phyloP scores from a whole-genome alignment of 23 tunicate genomes.

The Corella eumyota region DNA sequence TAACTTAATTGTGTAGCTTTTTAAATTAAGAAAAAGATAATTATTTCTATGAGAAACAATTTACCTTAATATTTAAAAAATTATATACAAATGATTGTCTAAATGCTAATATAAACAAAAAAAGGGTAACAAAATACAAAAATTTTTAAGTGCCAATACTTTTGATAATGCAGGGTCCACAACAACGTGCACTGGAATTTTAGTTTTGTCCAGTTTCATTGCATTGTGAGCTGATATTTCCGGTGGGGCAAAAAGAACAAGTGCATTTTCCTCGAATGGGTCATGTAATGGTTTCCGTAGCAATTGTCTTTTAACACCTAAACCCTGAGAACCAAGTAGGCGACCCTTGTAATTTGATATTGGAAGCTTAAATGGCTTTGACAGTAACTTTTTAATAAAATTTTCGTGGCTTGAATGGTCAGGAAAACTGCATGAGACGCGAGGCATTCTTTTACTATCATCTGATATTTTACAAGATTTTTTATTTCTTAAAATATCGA shows the following conservation, averaged over 20 bases:
- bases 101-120: too few species aligned
- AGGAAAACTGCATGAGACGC: slow-evolving; percentile 4
- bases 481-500: too few species aligned
- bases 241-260: slow-evolving; percentile 78
- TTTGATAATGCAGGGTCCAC: slow-evolving; percentile 86
- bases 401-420: slow-evolving; percentile 42
- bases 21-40: too few species aligned
- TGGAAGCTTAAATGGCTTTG: slow-evolving; percentile 86
- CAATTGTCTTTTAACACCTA: slow-evolving; percentile 61
- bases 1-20: too few species aligned
- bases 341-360: slow-evolving; percentile 69
- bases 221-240: slow-evolving; percentile 73
- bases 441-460: neutral
- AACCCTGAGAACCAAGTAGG: slow-evolving; percentile 27
- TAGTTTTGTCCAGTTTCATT: slow-evolving; percentile 70
- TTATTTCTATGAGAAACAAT: too few species aligned
- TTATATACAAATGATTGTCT: too few species aligned
- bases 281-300: slow-evolving; percentile 84
- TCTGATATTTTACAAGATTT: too few species aligned
- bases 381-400: slow-evolving; percentile 55
- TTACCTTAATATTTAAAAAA: too few species aligned
- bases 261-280: slow-evolving; percentile 89
- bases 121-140: too few species aligned
- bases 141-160: too few species aligned
- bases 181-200: slow-evolving; percentile 94